These are phyloP conservation scores for Nycticorax nycticorax DNA, from an alignment of 2,113 vertebrate species.

Conservation along the genomic window DNA sequence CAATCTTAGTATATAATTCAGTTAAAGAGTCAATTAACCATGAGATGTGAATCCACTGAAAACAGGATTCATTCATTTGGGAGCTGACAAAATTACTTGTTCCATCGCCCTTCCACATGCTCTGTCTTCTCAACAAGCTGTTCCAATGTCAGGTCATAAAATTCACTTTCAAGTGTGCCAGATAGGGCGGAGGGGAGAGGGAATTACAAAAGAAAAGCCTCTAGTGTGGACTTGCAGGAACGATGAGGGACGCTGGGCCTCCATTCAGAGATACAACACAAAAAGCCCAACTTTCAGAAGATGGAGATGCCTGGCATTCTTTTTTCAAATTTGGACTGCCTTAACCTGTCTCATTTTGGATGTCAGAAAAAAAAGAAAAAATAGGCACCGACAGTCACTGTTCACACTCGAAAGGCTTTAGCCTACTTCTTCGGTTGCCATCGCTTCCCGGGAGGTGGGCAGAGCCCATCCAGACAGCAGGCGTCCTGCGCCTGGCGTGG, in stretches of 20 bases:
- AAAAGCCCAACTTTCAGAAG: not conserved
- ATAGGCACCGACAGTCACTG: not conserved
- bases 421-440: not conserved
- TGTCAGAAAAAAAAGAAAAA: not conserved
- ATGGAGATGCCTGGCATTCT: not conserved
- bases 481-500: not conserved
- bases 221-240: not conserved
- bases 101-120: not conserved
- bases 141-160: slow-evolving; percentile 11
- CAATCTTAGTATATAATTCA: not conserved
- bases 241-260: not conserved
- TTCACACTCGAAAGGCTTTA: not conserved
- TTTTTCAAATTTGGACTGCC: not conserved
- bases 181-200: not conserved
- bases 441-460: not conserved
- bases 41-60: slow-evolving; percentile 17
- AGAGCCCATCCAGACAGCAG: slow-evolving; percentile 9
- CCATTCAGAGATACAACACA: not conserved
- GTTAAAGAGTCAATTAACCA: slow-evolving; percentile 43
- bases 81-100: slow-evolving; percentile 39
- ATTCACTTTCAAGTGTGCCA: not conserved
- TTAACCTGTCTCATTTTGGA: not conserved
- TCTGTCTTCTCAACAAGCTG: slow-evolving; percentile 17
- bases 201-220: not conserved
- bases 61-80: slow-evolving; percentile 38